Evolutionary conservation across 1,140 invertebrate species (phyloP).

Genomic region (Solenopsis invicta): DNA sequence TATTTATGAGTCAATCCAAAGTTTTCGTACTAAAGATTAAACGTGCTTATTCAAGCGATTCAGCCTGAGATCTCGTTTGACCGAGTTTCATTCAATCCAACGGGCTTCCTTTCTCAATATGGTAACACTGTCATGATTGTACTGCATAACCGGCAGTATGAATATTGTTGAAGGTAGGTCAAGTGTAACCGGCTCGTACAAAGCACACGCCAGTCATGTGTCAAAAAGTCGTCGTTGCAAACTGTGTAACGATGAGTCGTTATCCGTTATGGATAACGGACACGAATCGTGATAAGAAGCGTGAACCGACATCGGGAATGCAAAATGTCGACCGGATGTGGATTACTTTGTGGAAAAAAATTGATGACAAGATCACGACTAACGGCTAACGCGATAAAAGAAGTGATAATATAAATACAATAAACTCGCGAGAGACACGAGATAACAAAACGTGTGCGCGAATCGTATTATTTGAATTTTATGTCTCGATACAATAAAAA

Average conservation of each 20-base stretch:
- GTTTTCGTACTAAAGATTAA: neutral
- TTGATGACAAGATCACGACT: neutral
- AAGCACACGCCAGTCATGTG: neutral
- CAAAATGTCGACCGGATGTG: too few species aligned
- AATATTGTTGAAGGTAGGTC: constrained; percentile 20
- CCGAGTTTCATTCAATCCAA: neutral
- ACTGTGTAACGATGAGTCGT: neutral
- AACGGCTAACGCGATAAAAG: neutral
- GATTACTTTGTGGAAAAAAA: neutral
- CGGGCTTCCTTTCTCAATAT: neutral
- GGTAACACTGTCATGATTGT: neutral
- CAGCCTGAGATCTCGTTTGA: neutral
- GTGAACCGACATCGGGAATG: neutral
- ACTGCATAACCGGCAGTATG: neutral
- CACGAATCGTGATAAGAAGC: neutral
- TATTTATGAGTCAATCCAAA: neutral
- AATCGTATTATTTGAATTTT: neutral
- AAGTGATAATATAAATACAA: neutral
- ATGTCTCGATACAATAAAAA: neutral
- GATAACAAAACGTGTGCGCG: neutral
- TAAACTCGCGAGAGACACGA: neutral
- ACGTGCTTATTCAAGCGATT: neutral
- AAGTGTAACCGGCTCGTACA: neutral
- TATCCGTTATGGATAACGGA: neutral
- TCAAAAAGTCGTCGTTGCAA: neutral